These are phyloP conservation scores for Hiodon tergisus DNA, from an alignment of 2,113 vertebrate species.

Conservation along the genomic window DNA sequence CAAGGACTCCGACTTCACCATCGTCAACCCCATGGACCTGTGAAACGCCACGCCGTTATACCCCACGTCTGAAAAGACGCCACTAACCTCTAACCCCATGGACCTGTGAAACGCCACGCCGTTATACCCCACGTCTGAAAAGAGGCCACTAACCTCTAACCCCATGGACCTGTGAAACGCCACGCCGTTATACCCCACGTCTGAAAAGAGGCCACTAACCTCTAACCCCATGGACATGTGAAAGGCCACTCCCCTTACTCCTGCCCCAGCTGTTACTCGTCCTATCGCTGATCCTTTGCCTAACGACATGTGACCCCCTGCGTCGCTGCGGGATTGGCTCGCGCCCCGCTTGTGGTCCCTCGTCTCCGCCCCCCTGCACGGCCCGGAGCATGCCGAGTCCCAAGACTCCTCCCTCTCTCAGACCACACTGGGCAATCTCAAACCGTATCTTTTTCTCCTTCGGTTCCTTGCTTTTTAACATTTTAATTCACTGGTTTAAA, in stretches of 20 bases:
- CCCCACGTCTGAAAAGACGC: not conserved
- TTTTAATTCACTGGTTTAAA: conserved; percentile 48
- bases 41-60: conserved; percentile 2
- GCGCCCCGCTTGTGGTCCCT: not conserved
- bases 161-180: conserved; percentile 8
- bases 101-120: conserved; percentile 4
- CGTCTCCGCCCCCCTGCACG: no score
- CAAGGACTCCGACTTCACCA: conserved; percentile 1
- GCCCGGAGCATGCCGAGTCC: not conserved
- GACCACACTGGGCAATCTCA: not conserved
- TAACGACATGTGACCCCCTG: not conserved
- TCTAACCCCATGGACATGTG: conserved; percentile 4
- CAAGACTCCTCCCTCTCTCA: not conserved
- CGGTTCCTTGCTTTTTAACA: conserved; percentile 31
- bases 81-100: not conserved
- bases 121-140: not conserved
- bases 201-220: conserved; percentile 1
- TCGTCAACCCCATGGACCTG: conserved; percentile 24
- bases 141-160: not conserved
- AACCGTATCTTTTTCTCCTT: conserved; percentile 27
- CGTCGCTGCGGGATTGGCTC: not conserved
- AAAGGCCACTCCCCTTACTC: not conserved
- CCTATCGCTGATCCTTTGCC: no score
- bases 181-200: not conserved
- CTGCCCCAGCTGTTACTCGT: not conserved